These are phyloP conservation scores for Phthorimaea operculella DNA, from an alignment of 1,140 invertebrate species.

Conservation along the genomic window DNA sequence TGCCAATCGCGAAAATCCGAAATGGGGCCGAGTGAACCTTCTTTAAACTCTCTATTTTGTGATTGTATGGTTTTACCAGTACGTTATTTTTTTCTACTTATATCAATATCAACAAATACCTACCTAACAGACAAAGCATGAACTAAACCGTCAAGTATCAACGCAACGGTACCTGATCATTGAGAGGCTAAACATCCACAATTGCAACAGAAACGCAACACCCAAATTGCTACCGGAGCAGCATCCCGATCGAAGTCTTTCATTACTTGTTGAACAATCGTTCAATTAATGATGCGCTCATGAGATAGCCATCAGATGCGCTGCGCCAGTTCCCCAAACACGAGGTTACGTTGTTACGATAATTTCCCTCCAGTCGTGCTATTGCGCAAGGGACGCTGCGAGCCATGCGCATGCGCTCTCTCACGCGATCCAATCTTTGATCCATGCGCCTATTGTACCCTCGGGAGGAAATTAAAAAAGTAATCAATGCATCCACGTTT, in stretches of 20 bases:
- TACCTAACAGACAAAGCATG: too few relatives aligned
- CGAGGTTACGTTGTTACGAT: conserved; percentile 3
- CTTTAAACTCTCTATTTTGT: too few relatives aligned
- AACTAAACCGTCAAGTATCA: too few relatives aligned
- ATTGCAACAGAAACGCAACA: too few relatives aligned
- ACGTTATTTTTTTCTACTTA: too few relatives aligned
- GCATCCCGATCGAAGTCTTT: background rate
- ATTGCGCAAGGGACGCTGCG: conserved; percentile 1
- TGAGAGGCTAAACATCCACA: too few relatives aligned
- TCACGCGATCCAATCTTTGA: conserved; percentile 40
- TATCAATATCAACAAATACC: too few relatives aligned
- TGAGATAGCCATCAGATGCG: conserved; percentile 3
- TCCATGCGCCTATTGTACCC: conserved; percentile 21
- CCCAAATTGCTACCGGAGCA: too few relatives aligned
- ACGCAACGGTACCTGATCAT: too few relatives aligned
- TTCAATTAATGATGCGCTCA: conserved; percentile 1
- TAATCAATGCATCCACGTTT: background rate
- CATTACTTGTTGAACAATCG: background rate
- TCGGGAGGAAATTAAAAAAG: conserved; percentile 1
- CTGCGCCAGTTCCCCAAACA: conserved; percentile 1
- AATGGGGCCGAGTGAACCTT: too few relatives aligned
- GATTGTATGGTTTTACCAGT: too few relatives aligned
- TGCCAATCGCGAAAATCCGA: too few relatives aligned
- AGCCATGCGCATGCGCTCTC: conserved; percentile 18
- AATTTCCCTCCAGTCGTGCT: conserved; percentile 1